A percentile compares a stretch with the other conserved stretches of the same genome.
Conservation (phyloP, 2,888 invertebrate species). For the Cyrtodaria siliqua region DNA sequence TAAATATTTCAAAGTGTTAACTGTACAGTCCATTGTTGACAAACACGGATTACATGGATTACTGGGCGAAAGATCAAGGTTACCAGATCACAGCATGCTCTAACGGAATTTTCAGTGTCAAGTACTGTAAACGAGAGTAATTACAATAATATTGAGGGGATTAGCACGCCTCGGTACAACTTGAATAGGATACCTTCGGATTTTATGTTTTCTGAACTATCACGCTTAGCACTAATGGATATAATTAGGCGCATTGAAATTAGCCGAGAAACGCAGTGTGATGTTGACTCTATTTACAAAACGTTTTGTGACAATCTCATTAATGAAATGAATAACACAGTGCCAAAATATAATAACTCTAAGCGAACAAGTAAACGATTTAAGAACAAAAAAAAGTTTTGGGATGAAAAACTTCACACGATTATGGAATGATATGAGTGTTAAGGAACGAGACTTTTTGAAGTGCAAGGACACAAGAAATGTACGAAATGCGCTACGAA, state of each 20-base stretch:
- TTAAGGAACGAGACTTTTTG: constrained; percentile 2
- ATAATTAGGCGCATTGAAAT: constrained; percentile 8
- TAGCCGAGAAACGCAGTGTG: constrained; percentile 1
- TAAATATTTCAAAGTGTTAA: constrained; percentile 23
- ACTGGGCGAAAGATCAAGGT: constrained; percentile 17
- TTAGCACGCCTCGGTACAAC: neutral
- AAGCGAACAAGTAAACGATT: constrained; percentile 14
- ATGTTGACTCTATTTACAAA: constrained; percentile 5
- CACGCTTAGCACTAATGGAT: constrained; percentile 3
- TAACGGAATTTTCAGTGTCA: constrained; percentile 2
- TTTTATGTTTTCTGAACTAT: constrained; percentile 8
- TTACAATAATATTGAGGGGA: neutral
- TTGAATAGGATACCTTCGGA: constrained; percentile 9
- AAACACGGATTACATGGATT: constrained; percentile 11
- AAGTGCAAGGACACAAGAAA: neutral
- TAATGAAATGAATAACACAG: neutral
- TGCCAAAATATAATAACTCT: neutral
- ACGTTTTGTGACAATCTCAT: neutral
- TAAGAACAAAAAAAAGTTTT: constrained; percentile 1
- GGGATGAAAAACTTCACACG: constrained; percentile 6
- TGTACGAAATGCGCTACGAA: neutral
- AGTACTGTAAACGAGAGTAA: neutral
- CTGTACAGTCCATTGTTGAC: constrained; percentile 7
- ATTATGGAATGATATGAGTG: neutral
- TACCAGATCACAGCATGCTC: constrained; percentile 11